These are phyloP conservation scores for Salmo trutta DNA, from an alignment of 2,797 vertebrate species.

Conservation along the genomic window DNA sequence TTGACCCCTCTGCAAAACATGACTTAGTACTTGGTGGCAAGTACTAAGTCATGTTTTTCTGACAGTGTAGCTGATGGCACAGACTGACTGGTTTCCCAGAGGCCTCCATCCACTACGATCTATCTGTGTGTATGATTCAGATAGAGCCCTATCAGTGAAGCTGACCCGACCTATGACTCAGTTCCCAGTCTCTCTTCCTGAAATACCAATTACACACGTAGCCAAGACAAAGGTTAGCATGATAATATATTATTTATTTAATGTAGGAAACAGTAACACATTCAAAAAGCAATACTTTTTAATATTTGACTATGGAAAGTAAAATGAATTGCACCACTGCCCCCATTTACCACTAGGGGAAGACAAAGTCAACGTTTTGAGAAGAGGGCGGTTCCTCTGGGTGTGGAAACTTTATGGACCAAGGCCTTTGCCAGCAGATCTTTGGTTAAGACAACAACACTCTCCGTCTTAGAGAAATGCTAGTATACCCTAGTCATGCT, in stretches of 20 bases:
- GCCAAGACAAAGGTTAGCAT: neutral
- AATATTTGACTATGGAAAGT: neutral
- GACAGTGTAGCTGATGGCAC: conserved; percentile 2
- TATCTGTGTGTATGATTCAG: conserved; percentile 35
- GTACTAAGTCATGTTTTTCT: too few relatives aligned
- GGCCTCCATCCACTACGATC: neutral
- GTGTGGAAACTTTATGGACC: neutral
- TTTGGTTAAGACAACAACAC: neutral
- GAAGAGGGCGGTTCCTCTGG: conserved; percentile 16
- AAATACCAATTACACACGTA: too few relatives aligned
- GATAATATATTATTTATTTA: conserved; percentile 2
- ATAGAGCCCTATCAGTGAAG: conserved; percentile 23
- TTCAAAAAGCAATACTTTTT: neutral
- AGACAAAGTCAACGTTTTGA: conserved; percentile 50
- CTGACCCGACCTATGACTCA: conserved; percentile 36
- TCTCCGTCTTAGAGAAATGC: neutral
- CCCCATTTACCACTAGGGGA: conserved; percentile 56
- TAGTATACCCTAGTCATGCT: too few relatives aligned
- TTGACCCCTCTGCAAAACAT: too few relatives aligned
- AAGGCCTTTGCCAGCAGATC: neutral
- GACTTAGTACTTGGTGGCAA: too few relatives aligned
- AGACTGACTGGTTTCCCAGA: conserved; percentile 9
- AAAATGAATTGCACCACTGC: conserved; percentile 21
- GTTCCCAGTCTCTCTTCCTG: conserved; percentile 1
- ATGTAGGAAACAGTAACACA: conserved; percentile 1